Evolutionary conservation across 1,140 invertebrate genomes (phyloP), one percentile per base, ranked within the genome.

Genomic region (Tetraneura akinire): DNA sequence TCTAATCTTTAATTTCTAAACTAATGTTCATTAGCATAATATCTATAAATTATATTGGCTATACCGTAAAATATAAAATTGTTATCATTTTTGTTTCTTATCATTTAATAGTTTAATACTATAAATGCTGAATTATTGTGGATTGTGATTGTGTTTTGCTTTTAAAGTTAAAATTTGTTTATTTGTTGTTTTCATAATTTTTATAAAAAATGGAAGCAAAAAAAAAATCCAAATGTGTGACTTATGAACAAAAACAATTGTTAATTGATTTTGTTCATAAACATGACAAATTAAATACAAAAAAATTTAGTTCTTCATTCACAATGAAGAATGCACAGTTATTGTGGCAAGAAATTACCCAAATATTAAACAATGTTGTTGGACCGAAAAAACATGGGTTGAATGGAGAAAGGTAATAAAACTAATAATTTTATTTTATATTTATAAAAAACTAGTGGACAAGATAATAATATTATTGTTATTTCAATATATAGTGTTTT

Each of bases 361-460:
- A 8, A 8, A 55, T 11, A 55, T 23, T 55, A 55, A 55, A 55
- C 11, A 55, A 23, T 55, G n/a, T 23, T 1, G 32, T 37, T 37
- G 32, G 8, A 4, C 32, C 60, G 32, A 64, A 64, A 37, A 64
- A 64, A 64, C 60, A 37, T 64, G 29, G 60, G 60, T 64, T 29
- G 60, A 64, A 64, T 64, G 29, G 60, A 64, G 60, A 64, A 64
- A 64, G 60, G 26, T 64, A 55, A n/a, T n/a, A n/a, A n/a, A n/a
- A n/a, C n/a, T n/a, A n/a, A n/a, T n/a, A n/a, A n/a, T n/a, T n/a
- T n/a, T n/a, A n/a, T n/a, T n/a, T n/a, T n/a, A n/a, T n/a, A n/a
- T n/a, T n/a, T n/a, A n/a, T n/a, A n/a, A 55, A 55, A n/a, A 23
- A 55, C 23, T 23, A 64, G 29, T 64, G 14, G 1, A 29, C 26